These are phyloP conservation scores for Bombus huntii DNA, from an alignment of 1,140 invertebrate species.

Conservation along the genomic window DNA sequence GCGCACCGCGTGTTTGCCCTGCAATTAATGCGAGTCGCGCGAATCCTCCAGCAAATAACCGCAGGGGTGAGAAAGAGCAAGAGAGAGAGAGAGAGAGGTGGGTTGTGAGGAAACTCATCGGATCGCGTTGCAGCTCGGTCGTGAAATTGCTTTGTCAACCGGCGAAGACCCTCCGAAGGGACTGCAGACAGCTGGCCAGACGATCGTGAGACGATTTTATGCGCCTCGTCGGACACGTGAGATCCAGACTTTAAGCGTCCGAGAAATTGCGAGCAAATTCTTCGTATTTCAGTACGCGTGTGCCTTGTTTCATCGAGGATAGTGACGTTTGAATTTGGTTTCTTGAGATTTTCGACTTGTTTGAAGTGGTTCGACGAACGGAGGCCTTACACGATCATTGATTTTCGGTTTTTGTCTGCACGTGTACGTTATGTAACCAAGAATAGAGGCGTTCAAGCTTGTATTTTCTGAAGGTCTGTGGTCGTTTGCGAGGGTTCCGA, in stretches of 20 bases:
- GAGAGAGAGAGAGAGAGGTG: background rate
- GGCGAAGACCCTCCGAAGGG: conserved; percentile 37
- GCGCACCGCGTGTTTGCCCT: conserved; percentile 33
- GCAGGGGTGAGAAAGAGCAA: background rate
- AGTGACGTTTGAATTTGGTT: background rate
- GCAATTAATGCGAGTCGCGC: conserved; percentile 49
- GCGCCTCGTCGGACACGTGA: conserved; percentile 51
- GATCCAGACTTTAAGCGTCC: background rate
- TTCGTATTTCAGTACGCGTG: background rate
- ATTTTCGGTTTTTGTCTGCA: too few relatives aligned
- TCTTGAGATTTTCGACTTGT: background rate
- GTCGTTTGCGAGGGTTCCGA: too few relatives aligned
- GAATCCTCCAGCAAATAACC: conserved; percentile 40
- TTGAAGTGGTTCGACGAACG: too few relatives aligned
- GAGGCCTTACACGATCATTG: too few relatives aligned
- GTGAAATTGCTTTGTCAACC: conserved; percentile 68
- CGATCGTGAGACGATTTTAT: conserved; percentile 62
- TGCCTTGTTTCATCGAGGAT: background rate
- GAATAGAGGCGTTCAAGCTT: too few relatives aligned
- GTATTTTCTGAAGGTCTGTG: too few relatives aligned
- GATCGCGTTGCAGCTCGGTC: conserved; percentile 46
- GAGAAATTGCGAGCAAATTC: conserved; percentile 4
- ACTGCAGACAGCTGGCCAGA: conserved; percentile 38
- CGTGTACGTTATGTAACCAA: too few relatives aligned
- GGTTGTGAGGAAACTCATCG: conserved; percentile 22